phyloP scores from a whole-genome alignment of 1,140 invertebrate genomes.

The Bombus difficillimus region DNA sequence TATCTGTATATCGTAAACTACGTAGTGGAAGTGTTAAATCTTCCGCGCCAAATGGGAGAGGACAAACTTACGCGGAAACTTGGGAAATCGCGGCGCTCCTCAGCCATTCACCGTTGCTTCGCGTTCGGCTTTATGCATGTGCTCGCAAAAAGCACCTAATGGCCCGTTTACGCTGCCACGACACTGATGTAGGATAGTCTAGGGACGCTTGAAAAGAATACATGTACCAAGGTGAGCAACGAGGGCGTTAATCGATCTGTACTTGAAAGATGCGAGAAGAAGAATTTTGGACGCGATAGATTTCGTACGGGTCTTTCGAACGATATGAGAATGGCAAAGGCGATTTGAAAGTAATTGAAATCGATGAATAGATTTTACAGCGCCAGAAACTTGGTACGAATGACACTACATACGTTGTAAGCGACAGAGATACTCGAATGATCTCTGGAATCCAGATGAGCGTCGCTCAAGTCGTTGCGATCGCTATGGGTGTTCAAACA shows the following conservation, averaged over 20 bases:
- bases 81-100: constrained; percentile 69
- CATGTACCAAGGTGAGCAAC: background rate
- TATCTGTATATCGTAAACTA: constrained; percentile 71
- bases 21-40: constrained; percentile 73
- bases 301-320: background rate
- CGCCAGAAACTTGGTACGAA: background rate
- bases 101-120: constrained; percentile 39
- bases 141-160: constrained; percentile 44
- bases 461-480: too few relatives aligned
- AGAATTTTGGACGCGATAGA: background rate
- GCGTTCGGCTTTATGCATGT: constrained; percentile 47
- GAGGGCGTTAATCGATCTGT: background rate
- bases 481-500: too few relatives aligned
- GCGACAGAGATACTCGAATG: too few relatives aligned
- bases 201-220: background rate
- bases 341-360: too few relatives aligned
- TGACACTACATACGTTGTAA: too few relatives aligned
- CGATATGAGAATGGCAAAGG: too few relatives aligned
- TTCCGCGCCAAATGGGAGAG: constrained; percentile 71
- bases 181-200: background rate
- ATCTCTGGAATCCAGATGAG: too few relatives aligned
- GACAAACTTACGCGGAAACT: constrained; percentile 72
- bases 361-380: too few relatives aligned
- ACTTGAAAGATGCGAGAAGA: background rate
- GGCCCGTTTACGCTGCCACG: constrained; percentile 25